phyloP scores from a whole-genome alignment of 2,113 vertebrate species.

The Lethenteron camtschaticum region DNA sequence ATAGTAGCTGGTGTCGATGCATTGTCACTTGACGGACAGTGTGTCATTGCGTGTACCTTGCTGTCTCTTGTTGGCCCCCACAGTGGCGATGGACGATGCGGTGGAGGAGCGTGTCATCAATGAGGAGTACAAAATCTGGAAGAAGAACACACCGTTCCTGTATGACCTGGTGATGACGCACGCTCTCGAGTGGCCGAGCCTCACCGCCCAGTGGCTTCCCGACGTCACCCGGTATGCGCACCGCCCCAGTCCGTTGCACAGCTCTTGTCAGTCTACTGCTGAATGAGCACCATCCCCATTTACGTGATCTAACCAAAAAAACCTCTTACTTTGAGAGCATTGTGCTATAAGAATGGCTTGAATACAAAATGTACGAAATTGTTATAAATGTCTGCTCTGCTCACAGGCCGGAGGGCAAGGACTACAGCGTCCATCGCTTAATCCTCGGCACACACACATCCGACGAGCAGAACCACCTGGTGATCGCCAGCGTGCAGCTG shows the following conservation, averaged over 20 bases:
- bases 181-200: constrained; percentile 69
- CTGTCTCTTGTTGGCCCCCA: neutral
- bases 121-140: constrained; percentile 86
- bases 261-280: too few species aligned
- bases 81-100: constrained; percentile 53
- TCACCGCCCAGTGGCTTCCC: constrained; percentile 73
- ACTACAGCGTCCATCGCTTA: constrained; percentile 59
- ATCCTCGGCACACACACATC: constrained; percentile 69
- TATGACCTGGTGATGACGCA: constrained; percentile 77
- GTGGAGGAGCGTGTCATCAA: constrained; percentile 72
- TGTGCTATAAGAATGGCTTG: neutral
- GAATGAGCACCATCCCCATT: neutral
- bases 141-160: constrained; percentile 70
- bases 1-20: too few species aligned
- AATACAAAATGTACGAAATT: neutral
- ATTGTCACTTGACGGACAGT: too few species aligned
- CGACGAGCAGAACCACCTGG: constrained; percentile 80
- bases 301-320: neutral
- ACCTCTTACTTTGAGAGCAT: neutral
- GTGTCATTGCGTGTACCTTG: too few species aligned
- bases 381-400: constrained; percentile 10
- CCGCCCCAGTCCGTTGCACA: too few species aligned
- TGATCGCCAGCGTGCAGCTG: constrained; percentile 73
- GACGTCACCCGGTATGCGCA: constrained; percentile 47
- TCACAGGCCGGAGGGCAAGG: constrained; percentile 62